A percentile compares a stretch with the other conserved stretches of the same genome.
phyloP scores from a whole-genome alignment of 2,888 invertebrate species.

The Creontiades dilutus region DNA sequence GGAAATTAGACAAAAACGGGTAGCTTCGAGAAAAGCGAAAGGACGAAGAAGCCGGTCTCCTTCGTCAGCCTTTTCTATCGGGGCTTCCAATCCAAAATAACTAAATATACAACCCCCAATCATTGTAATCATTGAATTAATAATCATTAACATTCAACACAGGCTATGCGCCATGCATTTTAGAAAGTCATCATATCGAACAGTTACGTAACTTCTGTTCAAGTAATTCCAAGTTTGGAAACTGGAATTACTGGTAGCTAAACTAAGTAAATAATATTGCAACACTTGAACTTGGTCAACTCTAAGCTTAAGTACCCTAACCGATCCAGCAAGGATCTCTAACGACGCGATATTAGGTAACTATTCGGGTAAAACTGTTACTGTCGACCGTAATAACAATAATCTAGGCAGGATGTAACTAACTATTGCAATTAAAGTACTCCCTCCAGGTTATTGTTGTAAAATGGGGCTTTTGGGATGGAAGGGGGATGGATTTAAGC shows the following conservation, averaged over 20 bases:
- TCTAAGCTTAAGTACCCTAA: slow-evolving; percentile 19
- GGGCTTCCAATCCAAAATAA: too few relatives aligned
- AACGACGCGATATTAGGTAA: slow-evolving; percentile 51
- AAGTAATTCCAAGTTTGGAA: not conserved
- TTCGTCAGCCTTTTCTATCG: too few relatives aligned
- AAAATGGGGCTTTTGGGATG: slow-evolving; percentile 32
- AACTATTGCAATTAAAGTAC: slow-evolving; percentile 58
- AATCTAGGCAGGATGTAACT: slow-evolving; percentile 14
- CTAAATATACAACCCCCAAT: too few relatives aligned
- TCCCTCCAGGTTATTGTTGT: slow-evolving; percentile 51
- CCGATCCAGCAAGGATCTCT: slow-evolving; percentile 1
- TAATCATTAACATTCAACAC: too few relatives aligned
- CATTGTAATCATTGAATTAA: too few relatives aligned
- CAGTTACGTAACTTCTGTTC: too few relatives aligned
- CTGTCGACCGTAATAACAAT: slow-evolving; percentile 24
- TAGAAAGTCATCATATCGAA: too few relatives aligned
- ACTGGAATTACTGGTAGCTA: not conserved
- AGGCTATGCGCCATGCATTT: too few relatives aligned
- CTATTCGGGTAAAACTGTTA: slow-evolving; percentile 44
- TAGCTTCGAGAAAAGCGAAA: too few relatives aligned
- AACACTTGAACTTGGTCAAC: not conserved
- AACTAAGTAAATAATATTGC: not conserved
- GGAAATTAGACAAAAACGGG: too few relatives aligned
- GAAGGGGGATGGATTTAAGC: slow-evolving; percentile 45
- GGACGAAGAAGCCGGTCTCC: too few relatives aligned